phyloP scores from a whole-genome alignment of 2,113 vertebrate species.

The Lucifuga dentata region DNA sequence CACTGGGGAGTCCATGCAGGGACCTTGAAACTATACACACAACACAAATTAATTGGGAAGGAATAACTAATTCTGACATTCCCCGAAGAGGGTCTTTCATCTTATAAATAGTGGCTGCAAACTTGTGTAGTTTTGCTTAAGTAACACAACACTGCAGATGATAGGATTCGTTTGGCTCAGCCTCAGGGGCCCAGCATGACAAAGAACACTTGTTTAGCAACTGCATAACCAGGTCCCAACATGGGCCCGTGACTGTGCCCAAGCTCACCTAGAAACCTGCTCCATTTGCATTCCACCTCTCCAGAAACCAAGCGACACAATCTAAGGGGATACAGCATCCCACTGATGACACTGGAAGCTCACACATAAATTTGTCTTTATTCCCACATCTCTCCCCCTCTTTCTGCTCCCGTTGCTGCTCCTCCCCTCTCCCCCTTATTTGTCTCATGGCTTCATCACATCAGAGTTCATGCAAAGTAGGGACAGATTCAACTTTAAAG shows the following conservation, averaged over 20 bases:
- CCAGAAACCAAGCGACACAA: conserved; percentile 59
- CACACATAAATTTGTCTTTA: conserved; percentile 77
- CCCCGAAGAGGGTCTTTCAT: conserved; percentile 83
- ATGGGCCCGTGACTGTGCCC: conserved; percentile 66
- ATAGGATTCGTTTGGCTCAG: conserved; percentile 71
- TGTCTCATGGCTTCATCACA: conserved; percentile 75
- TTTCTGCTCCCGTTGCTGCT: conserved; percentile 21
- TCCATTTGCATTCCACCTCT: conserved; percentile 77
- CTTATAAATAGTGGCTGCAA: conserved; percentile 83
- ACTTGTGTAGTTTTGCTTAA: conserved; percentile 76
- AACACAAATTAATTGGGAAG: conserved; percentile 79
- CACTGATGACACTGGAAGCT: conserved; percentile 65
- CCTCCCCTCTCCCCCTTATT: conserved; percentile 55
- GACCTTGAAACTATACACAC: conserved; percentile 67
- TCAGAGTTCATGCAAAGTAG: conserved; percentile 74
- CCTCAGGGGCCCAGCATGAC: conserved; percentile 73
- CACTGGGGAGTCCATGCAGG: conserved; percentile 68
- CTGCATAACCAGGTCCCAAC: conserved; percentile 69
- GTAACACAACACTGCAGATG: conserved; percentile 77
- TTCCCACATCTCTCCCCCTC: conserved; percentile 42
- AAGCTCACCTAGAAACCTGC: conserved; percentile 72
- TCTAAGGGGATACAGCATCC: conserved; percentile 60
- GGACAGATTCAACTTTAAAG: conserved; percentile 69
- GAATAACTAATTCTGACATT: conserved; percentile 79
- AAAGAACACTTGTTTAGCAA: conserved; percentile 80